Evolutionary conservation across 1,140 invertebrate genomes (phyloP).

Genomic region (Diorhabda carinulata): DNA sequence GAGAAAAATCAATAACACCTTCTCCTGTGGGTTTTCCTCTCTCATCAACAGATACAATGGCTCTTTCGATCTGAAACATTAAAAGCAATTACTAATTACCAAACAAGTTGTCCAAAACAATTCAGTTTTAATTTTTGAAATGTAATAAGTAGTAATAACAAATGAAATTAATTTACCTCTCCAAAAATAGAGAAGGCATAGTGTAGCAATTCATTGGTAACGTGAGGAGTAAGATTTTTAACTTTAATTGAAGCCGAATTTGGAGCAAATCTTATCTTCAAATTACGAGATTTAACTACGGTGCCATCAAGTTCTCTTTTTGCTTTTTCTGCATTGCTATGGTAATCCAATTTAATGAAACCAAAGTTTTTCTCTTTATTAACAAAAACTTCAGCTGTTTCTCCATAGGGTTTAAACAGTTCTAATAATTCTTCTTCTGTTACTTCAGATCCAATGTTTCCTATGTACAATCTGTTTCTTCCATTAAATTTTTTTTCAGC

Average conservation of each 20-base stretch:
- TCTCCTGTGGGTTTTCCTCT: constrained; percentile 91
- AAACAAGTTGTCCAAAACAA: too few relatives aligned
- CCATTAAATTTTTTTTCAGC: constrained; percentile 82
- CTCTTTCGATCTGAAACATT: constrained; percentile 72
- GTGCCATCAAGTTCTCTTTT: constrained; percentile 90
- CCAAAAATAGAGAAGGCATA: constrained; percentile 91
- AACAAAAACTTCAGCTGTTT: constrained; percentile 87
- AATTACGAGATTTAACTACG: constrained; percentile 67
- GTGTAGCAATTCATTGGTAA: constrained; percentile 94
- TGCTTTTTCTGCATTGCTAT: constrained; percentile 92
- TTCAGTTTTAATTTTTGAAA: too few relatives aligned
- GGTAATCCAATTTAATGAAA: constrained; percentile 94
- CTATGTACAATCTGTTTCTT: constrained; percentile 89
- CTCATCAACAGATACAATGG: constrained; percentile 93
- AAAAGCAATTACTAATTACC: background rate
- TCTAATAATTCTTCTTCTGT: constrained; percentile 84
- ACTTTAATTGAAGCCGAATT: constrained; percentile 89
- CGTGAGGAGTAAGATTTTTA: constrained; percentile 87
- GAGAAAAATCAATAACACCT: constrained; percentile 92
- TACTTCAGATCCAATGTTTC: constrained; percentile 85
- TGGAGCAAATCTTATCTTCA: constrained; percentile 94
- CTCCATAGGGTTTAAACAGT: constrained; percentile 80
- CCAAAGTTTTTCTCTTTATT: constrained; percentile 97
- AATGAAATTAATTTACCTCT: constrained; percentile 54
- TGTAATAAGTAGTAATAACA: background rate